Percentiles rank a stretch among this genome's conserved stretches.
Conservation (phyloP, 2,888 invertebrate genomes). For the Acronicta psi region DNA sequence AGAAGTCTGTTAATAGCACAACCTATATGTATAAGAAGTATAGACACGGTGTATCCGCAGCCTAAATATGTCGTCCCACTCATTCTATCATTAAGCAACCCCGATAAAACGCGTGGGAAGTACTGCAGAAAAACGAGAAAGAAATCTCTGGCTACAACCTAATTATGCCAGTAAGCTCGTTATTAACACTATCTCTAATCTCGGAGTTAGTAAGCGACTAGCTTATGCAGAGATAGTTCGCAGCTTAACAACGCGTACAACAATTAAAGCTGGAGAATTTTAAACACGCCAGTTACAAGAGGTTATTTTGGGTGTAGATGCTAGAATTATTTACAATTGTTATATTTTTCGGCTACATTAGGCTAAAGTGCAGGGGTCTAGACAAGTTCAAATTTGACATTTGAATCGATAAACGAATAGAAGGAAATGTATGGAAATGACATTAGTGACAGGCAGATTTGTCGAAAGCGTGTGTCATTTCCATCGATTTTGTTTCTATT, state of each 20-base stretch:
- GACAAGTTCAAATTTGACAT: no score
- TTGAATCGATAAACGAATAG: no score
- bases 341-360: no score
- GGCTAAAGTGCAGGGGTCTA: no score
- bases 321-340: constrained; percentile 5
- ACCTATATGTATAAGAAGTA: no score
- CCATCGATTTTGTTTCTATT: no score
- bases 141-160: constrained; percentile 19
- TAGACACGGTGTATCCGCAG: no score
- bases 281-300: constrained; percentile 1
- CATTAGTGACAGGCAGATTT: no score
- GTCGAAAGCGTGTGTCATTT: no score
- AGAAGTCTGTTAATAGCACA: no score
- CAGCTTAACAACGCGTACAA: constrained; percentile 35
- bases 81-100: background rate
- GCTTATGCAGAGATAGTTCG: constrained; percentile 39
- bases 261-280: constrained; percentile 23
- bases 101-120: constrained; percentile 6
- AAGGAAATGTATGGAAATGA: no score
- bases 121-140: constrained; percentile 23
- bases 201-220: constrained; percentile 18
- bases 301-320: background rate
- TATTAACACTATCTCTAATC: constrained; percentile 43
- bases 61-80: no score
- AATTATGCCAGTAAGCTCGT: constrained; percentile 49